Conservation (phyloP, 1,140 invertebrate species). For the Dryas iulia region DNA sequence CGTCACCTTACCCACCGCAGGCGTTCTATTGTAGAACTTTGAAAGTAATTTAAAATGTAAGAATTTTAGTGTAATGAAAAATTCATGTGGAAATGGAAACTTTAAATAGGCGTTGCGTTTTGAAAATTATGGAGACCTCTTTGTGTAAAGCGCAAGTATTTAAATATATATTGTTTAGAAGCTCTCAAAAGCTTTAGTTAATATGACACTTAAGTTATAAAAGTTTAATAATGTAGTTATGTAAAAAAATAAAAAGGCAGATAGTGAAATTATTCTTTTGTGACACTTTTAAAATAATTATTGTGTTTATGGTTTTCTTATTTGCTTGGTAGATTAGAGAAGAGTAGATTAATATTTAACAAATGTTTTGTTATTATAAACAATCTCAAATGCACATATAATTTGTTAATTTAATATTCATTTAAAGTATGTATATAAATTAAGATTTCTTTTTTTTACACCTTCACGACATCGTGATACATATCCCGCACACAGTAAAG, state of each 20-base stretch:
- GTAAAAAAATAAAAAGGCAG: neutral
- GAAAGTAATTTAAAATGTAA: conserved; percentile 14
- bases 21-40: conserved; percentile 3
- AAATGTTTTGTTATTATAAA: too few relatives aligned
- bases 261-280: neutral
- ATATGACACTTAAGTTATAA: neutral
- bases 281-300: neutral
- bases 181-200: neutral
- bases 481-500: too few relatives aligned
- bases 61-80: conserved; percentile 3
- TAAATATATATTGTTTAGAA: neutral
- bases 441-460: too few relatives aligned
- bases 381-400: too few relatives aligned
- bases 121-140: neutral
- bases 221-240: neutral
- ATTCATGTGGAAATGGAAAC: neutral
- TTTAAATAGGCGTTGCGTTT: conserved; percentile 1
- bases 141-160: neutral
- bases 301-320: too few relatives aligned
- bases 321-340: too few relatives aligned
- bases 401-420: too few relatives aligned
- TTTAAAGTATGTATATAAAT: too few relatives aligned
- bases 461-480: too few relatives aligned
- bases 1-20: neutral
- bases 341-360: too few relatives aligned